phyloP scores from a whole-genome alignment of 30 jellyfish, hydroid and myxozoan species.

The Hydractinia echinata region DNA sequence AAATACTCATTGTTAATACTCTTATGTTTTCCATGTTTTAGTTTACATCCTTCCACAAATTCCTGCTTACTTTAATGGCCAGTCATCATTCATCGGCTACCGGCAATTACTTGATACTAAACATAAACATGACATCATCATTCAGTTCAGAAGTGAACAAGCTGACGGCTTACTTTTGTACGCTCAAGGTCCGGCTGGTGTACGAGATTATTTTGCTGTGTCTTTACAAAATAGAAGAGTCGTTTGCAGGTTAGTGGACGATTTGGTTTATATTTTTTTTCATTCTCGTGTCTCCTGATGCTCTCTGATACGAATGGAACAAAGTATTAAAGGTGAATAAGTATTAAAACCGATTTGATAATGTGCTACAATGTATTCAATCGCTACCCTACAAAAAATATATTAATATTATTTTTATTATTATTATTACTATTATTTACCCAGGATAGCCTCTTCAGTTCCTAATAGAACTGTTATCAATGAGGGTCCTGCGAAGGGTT shows the following conservation, averaged over 20 bases:
- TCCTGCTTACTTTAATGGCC: conserved; percentile 86
- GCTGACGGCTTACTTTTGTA: conserved; percentile 66
- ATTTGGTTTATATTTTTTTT: not conserved
- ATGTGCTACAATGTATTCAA: too few relatives aligned
- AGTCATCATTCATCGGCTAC: conserved; percentile 61
- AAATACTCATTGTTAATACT: not conserved
- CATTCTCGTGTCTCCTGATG: not conserved
- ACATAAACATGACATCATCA: conserved; percentile 53
- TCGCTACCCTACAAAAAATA: too few relatives aligned
- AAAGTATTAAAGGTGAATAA: too few relatives aligned
- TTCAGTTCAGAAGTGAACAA: conserved; percentile 61
- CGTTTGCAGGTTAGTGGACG: conserved; percentile 62
- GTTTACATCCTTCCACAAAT: conserved; percentile 77
- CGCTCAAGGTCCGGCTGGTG: conserved; percentile 92
- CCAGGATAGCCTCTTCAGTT: too few relatives aligned
- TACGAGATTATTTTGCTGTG: conserved; percentile 66
- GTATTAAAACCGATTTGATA: too few relatives aligned
- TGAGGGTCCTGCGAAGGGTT: too few relatives aligned
- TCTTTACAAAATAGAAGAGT: conserved; percentile 52
- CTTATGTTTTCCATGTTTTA: not conserved
- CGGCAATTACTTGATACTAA: conserved; percentile 62
- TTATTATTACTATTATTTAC: too few relatives aligned
- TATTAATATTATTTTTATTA: too few relatives aligned
- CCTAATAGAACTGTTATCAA: too few relatives aligned
- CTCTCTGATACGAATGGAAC: not conserved